Percentiles rank a stretch among this genome's conserved stretches.
Conservation (phyloP, 2,888 invertebrate species). For the Phymatocera aterrima region DNA sequence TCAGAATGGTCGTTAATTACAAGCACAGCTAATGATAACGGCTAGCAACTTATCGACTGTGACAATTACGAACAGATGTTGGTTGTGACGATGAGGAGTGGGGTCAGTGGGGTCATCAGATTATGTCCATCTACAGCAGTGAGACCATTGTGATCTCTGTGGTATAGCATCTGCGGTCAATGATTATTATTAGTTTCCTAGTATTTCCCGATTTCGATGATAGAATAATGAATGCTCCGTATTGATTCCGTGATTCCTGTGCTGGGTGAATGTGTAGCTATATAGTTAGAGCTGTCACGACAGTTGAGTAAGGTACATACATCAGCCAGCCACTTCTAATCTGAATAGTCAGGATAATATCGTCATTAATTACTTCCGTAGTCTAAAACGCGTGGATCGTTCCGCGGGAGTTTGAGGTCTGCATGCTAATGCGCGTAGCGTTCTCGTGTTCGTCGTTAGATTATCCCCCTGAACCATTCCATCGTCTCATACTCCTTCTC, state of each 20-base stretch:
- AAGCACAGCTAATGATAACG: background rate
- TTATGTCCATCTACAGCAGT: background rate
- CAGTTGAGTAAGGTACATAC: background rate
- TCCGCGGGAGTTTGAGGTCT: conserved; percentile 31
- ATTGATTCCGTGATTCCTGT: background rate
- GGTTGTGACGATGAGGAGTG: background rate
- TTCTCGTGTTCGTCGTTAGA: conserved; percentile 52
- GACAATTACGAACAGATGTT: background rate
- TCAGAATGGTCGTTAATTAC: background rate
- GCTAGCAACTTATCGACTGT: background rate
- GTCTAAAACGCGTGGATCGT: conserved; percentile 31
- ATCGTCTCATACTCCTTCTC: conserved; percentile 42
- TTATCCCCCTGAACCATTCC: conserved; percentile 51
- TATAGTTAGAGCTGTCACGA: background rate
- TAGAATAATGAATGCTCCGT: background rate
- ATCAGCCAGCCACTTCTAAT: conserved; percentile 5
- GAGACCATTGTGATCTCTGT: background rate
- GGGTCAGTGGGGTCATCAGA: background rate
- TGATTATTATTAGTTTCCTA: background rate
- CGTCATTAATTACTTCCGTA: conserved; percentile 53
- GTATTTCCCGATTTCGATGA: background rate
- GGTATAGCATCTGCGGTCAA: background rate
- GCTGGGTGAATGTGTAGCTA: background rate
- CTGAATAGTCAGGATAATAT: conserved; percentile 53
- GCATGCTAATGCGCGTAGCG: conserved; percentile 51